These are phyloP conservation scores for Syncerus caffer DNA, from an alignment of 2,797 vertebrate species.

Conservation along the genomic window DNA sequence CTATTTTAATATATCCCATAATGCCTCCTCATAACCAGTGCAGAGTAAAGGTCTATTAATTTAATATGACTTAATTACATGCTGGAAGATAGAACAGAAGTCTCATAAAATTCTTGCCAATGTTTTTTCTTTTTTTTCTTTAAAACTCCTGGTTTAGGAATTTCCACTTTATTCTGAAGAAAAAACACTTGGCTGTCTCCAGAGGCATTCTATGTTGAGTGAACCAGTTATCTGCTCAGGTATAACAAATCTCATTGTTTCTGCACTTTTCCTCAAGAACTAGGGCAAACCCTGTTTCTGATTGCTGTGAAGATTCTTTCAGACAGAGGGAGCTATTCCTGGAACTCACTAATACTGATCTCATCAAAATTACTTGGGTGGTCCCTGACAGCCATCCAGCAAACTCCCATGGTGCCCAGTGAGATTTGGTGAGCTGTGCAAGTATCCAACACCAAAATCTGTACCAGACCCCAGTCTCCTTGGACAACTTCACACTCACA, in stretches of 20 bases:
- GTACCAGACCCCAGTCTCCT: not conserved
- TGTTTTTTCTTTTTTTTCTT: not conserved
- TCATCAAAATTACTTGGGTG: not conserved
- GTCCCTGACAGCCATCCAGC: not conserved
- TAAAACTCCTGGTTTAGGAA: not conserved
- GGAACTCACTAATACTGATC: not conserved
- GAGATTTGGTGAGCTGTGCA: not conserved
- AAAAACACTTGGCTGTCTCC: not conserved
- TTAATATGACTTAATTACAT: not conserved
- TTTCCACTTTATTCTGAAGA: not conserved
- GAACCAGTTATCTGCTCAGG: slow-evolving; percentile 44
- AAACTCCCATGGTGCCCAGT: not conserved
- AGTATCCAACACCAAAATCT: not conserved
- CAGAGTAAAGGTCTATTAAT: not conserved
- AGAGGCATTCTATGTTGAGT: not conserved
- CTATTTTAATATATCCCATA: not conserved
- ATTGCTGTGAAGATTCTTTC: not conserved
- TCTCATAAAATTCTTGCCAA: not conserved
- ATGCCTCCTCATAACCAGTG: not conserved
- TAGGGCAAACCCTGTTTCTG: not conserved
- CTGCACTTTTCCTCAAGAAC: not conserved
- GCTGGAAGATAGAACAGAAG: not conserved
- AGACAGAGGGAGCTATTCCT: not conserved
- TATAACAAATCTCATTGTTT: not conserved
- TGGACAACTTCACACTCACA: not conserved